These are phyloP conservation scores for Eidolon helvum DNA, from an alignment of 2,113 vertebrate species.

Conservation along the genomic window DNA sequence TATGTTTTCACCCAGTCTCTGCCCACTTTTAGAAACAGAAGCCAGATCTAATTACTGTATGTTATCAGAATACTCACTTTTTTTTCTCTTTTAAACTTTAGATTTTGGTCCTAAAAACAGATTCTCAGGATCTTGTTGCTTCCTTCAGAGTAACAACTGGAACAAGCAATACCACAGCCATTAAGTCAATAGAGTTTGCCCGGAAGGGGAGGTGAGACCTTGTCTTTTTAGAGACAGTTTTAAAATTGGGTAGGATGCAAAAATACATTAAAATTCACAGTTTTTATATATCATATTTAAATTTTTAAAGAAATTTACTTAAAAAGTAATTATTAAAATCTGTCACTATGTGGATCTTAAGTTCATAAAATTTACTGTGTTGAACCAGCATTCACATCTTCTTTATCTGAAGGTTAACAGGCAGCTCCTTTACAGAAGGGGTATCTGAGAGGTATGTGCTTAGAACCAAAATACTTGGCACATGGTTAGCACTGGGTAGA, in stretches of 20 bases:
- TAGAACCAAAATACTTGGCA: neutral
- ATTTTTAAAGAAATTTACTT: neutral
- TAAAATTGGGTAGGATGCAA: neutral
- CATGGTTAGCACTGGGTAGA: neutral
- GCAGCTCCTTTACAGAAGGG: neutral
- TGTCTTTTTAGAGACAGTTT: slow-evolving; percentile 36
- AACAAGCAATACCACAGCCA: slow-evolving; percentile 99
- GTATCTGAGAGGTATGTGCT: neutral
- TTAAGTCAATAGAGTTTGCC: slow-evolving; percentile 99
- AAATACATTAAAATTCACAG: neutral
- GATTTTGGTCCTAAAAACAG: slow-evolving; percentile 97
- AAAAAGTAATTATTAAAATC: neutral
- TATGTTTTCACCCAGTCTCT: neutral
- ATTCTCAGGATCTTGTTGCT: slow-evolving; percentile 96
- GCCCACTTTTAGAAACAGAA: slow-evolving; percentile 44
- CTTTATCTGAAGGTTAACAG: neutral
- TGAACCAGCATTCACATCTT: neutral
- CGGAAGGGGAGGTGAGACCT: slow-evolving; percentile 94
- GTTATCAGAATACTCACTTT: slow-evolving; percentile 42
- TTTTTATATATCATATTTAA: neutral
- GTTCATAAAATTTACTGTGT: neutral
- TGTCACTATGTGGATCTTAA: neutral
- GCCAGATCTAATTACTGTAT: neutral
- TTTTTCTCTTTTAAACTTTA: slow-evolving; percentile 78
- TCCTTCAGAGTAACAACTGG: slow-evolving; percentile 99